Base-by-base conservation (phyloP, 2,888 invertebrate genomes). In the Chironomus riparius region DNA sequence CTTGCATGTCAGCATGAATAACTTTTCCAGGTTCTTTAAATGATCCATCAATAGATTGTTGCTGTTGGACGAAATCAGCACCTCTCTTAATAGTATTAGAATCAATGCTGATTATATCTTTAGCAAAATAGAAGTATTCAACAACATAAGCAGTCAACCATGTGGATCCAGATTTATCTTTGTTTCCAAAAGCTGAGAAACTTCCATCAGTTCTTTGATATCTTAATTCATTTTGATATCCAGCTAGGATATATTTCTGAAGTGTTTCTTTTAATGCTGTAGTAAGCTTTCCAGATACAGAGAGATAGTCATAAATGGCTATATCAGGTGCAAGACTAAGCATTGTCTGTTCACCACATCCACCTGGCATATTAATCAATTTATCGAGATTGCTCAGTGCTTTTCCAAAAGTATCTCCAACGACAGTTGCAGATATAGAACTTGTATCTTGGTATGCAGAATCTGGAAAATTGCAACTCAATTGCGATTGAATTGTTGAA, bases 261-360 rank as follows among this genome's bases (percentile, higher is more conserved):
- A 83, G 83, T 79, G 88, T 87, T 18, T 85, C 84, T 80, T 88
- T 85, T 56, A 92, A 85, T 0, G 87, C 87, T 76, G 86, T 87
- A 0, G 88, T 89, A 76, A 89, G 81, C 80, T 91, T 89, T 77
- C 87, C 86, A 0, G 90, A 79, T 81, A 90, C 89, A 83, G 89
- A 88, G 73, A 96, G 85, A 82, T 96, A 95, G 81, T 93, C 90
- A 10, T 93, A 84, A 68, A 94, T 87, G 18, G 94, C 91, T 79
- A 95, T 90, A 79, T 93, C 93, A 0, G 94, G 91, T 24, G 95
- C 93, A 79, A 96, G 89, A 77, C 92, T 92, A 15, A 94, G 84
- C 87, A 95, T 89, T 78, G 95, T 97, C 82, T 95, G 93, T 82
- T 93, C 92, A 0, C 96, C 93, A 82, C 95, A 95, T 1, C 93